These are phyloP conservation scores for Aphis craccivora DNA, from an alignment of 1,140 invertebrate species.

Conservation along the genomic window DNA sequence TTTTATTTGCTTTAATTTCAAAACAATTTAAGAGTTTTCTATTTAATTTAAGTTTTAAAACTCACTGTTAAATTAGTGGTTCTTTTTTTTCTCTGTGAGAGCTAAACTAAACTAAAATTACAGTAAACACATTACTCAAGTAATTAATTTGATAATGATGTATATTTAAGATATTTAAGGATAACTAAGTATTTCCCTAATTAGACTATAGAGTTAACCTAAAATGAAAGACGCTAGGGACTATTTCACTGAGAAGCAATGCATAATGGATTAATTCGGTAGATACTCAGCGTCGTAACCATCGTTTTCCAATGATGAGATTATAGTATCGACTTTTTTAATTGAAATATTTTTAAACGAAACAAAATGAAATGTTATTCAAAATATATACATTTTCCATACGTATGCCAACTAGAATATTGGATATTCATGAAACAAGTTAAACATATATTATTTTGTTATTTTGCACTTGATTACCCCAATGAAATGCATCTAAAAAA, in stretches of 20 bases:
- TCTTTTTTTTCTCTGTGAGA: background rate
- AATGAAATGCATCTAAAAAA: background rate
- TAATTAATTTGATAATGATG: background rate
- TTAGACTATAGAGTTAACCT: background rate
- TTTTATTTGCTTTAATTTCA: background rate
- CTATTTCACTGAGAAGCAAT: background rate
- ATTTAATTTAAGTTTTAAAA: background rate
- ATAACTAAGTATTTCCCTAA: background rate
- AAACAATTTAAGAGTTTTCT: background rate
- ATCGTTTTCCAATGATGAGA: background rate
- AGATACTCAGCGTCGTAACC: background rate
- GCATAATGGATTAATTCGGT: background rate
- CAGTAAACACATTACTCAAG: background rate
- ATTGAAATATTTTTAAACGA: background rate
- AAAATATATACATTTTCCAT: background rate
- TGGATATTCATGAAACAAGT: background rate
- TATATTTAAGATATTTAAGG: constrained; percentile 16
- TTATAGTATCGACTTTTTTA: background rate
- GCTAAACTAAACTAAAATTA: background rate
- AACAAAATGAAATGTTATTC: background rate
- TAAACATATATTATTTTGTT: background rate
- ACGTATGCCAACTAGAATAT: background rate
- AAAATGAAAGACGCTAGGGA: background rate
- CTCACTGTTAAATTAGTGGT: background rate
- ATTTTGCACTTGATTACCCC: background rate